Evolutionary conservation across 2,797 vertebrate genomes (phyloP), one percentile per base, ranked within the genome.

Genomic region (Acanthornis magna): DNA sequence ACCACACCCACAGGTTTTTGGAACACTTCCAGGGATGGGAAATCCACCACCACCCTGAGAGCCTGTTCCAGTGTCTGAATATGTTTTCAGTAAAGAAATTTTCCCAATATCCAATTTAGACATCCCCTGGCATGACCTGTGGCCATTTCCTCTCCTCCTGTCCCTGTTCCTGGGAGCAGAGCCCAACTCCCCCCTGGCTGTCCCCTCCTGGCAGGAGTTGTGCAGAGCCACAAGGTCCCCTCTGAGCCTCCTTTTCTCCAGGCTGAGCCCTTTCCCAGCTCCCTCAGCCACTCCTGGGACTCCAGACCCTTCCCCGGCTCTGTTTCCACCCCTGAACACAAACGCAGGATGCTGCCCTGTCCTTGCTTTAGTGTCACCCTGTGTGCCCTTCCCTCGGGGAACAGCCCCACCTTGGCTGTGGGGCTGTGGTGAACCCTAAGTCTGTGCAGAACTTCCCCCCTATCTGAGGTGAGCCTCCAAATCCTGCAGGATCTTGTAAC

Each of bases 181-280:
- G 45, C 60, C 60, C 0, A 0, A 38, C 27, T 2, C 15, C 9
- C 9, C 12, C 43, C 0, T 36, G 3, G 51, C 19, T 51, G 19
- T 5, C 9, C 36, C 2, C 7, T 58, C 60, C 67, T 66, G 13
- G 15, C 60, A 34, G 38, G 60, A 34, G 20, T 1, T 88, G 51
- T 30, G 38, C 7, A 80, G n/a, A 80, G 13, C 42, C 16, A 43
- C 48, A 55, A 61, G 42, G 36, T 25, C 7, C 19, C 16, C 20
- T 16, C 27, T 1, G 8, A 50, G 13, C 32, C 50, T 68, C 26
- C 13, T 62, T 3, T 68, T 14, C 48, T 62, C 42, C 62, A 68
- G 55, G 32, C 22, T 48, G 86, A 75, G 32, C 16, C 13, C 9
- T 27, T 51, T 51, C 11, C 40, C 32, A 76, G 42, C 32, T 62